phyloP scores from a whole-genome alignment of 2,888 invertebrate species.

The Cryptus viduatorius region DNA sequence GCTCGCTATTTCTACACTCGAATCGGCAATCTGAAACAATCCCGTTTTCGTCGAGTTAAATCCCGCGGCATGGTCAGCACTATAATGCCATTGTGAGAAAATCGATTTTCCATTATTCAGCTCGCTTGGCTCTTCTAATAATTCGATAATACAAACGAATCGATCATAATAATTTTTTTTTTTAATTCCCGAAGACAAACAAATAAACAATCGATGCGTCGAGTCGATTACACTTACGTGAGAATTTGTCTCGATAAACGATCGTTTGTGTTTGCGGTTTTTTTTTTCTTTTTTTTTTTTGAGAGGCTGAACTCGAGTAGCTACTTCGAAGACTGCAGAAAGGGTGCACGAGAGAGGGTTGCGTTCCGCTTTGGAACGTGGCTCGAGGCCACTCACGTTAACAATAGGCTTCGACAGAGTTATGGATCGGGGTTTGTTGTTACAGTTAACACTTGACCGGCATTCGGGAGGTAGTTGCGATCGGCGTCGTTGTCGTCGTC shows the following conservation, averaged over 20 bases:
- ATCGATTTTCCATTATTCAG: conserved; percentile 78
- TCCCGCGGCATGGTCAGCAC: conserved; percentile 76
- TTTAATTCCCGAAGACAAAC: background rate
- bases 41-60: conserved; percentile 72
- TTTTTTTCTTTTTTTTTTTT: conserved; percentile 12
- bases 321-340: background rate
- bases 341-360: conserved; percentile 55
- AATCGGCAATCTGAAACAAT: conserved; percentile 83
- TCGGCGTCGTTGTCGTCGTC: conserved; percentile 26
- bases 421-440: conserved; percentile 77
- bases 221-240: background rate
- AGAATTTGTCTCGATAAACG: background rate
- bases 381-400: conserved; percentile 46
- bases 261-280: conserved; percentile 21
- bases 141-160: conserved; percentile 42
- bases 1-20: conserved; percentile 80
- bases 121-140: conserved; percentile 33
- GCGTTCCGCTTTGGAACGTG: conserved; percentile 45
- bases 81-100: conserved; percentile 59
- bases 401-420: conserved; percentile 64
- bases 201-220: background rate
- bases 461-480: conserved; percentile 68
- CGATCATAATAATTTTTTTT: background rate
- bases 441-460: conserved; percentile 79
- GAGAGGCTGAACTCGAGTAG: conserved; percentile 31